phyloP scores from a whole-genome alignment of 1,140 invertebrate genomes.

The Bombus superbus region DNA sequence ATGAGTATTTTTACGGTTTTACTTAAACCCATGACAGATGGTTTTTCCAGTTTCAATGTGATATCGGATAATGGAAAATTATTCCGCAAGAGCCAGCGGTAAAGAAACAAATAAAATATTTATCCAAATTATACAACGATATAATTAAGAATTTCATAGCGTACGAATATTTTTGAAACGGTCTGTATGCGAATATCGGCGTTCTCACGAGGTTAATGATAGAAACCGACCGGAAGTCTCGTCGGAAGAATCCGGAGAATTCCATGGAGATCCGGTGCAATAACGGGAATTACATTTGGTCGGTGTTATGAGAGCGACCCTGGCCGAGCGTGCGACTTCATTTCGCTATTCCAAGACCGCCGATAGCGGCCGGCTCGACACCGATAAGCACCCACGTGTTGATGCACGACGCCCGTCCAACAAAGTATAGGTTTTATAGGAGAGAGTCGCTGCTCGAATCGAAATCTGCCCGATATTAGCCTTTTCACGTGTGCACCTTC shows the following conservation, averaged over 20 bases:
- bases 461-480: constrained; percentile 55
- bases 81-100: too few relatives aligned
- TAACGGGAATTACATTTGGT: constrained; percentile 21
- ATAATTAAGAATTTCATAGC: too few relatives aligned
- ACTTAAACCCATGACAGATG: too few relatives aligned
- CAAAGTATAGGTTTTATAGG: constrained; percentile 40
- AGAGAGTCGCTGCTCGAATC: not conserved
- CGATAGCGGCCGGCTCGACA: not conserved
- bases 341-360: constrained; percentile 25
- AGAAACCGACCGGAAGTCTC: not conserved
- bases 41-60: too few relatives aligned
- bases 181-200: too few relatives aligned
- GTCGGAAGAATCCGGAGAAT: not conserved
- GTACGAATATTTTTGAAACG: too few relatives aligned
- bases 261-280: constrained; percentile 1
- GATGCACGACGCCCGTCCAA: constrained; percentile 46
- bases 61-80: too few relatives aligned
- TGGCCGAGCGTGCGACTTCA: constrained; percentile 15
- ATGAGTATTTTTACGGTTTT: too few relatives aligned
- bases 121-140: too few relatives aligned
- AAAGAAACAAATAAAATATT: too few relatives aligned
- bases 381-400: constrained; percentile 51
- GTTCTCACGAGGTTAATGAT: not conserved
- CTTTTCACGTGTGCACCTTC: constrained; percentile 18
- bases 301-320: not conserved